Base-by-base conservation (phyloP, 2,797 vertebrate species). In the Galagoides demidoff region DNA sequence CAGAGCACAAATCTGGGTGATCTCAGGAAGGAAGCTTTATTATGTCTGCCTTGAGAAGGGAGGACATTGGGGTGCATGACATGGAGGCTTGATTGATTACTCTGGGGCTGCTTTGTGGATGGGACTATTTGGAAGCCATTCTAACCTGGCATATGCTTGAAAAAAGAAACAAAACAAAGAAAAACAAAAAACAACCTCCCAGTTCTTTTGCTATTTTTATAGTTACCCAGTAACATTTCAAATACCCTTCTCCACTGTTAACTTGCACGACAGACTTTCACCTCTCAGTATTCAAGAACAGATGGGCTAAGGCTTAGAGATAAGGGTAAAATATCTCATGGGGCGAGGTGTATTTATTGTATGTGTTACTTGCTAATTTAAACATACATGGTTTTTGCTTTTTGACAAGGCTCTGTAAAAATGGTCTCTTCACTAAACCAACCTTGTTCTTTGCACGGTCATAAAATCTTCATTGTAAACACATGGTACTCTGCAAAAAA, bases 321-420 rank as follows among this genome's bases (percentile, higher is more conserved):
- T 1, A 3, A 13, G 43, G 39, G 16, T n/a, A 7, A 85, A 84
- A n/a, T 76, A 79, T 84, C 52, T 87, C 25, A 19, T 2, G 64
- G 55, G 1, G 6, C 19, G 37, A 83, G 79, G n/a, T 19, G 49
- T 66, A 31, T 57, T n/a, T 74, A 37, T 25, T 76, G 27, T 81
- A 29, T 16, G 29, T 11, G 29, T 64, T 83, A 76, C 29, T 90
- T 91, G 85, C 20, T 68, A 57, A 74, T 85, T 76, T n/a, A 66
- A n/a, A 66, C n/a, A 66, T n/a, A 66, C 9, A 9, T 73, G 59
- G 55, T 7, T 64, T 57, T 89, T 83, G 16, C 39, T 71, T 94
- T 76, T 2, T 13, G 59, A 79, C 64, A 93, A 84, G n/a, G 22
- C 17, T 88, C 39, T 93, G 31, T 85, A 85, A 92, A 93, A 66